Base-by-base conservation (phyloP, 2,797 vertebrate species). In the Hapalemur alaotrensis region DNA sequence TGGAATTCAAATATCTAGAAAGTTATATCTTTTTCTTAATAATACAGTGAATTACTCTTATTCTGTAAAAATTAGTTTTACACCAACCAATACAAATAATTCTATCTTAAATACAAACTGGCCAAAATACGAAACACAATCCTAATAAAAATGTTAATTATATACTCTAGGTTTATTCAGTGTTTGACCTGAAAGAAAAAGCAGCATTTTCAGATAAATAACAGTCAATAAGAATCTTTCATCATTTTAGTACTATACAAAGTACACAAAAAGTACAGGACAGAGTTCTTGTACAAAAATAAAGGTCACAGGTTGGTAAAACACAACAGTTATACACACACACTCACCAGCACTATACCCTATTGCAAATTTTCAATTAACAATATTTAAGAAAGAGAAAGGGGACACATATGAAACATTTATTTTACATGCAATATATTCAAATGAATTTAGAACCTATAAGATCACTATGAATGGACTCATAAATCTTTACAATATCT, bases 351-450 rank as follows among this genome's bases (percentile, higher is more conserved):
- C 54, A 70, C 25, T 63, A 52, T 35, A 84, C 32, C 25, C 2
- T 54, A 41, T 48, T 79, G 48, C 57, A 93, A 78, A 95, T 79
- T 63, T 41, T 93, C 84, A 88, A 72, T 72, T 89, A 89, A 65
- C 15, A 88, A 63, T 43, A 88, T 88, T 70, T 54, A 79, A 78
- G 43, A 86, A 38, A 91, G 22, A 79, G 35, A 95, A 65, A 73
- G n/a, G 20, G 13, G 14, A 73, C 14, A 80, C 8, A 85, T 35
- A 84, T 32, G 85, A 80, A 85, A 48, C 14, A 79, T 7, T 84
- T 32, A 83, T 43, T 84, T 38, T 84, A 95, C 32, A 72, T 73
- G 25, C 8, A 79, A 85, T 48, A 80, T 85, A 73, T 41, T 84
- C 46, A 65, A 72, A 89, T 80, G 20, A 79, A 72, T 80, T 54